Base-by-base conservation (phyloP, 2,888 invertebrate species). In the Meliscaeva auricollis region DNA sequence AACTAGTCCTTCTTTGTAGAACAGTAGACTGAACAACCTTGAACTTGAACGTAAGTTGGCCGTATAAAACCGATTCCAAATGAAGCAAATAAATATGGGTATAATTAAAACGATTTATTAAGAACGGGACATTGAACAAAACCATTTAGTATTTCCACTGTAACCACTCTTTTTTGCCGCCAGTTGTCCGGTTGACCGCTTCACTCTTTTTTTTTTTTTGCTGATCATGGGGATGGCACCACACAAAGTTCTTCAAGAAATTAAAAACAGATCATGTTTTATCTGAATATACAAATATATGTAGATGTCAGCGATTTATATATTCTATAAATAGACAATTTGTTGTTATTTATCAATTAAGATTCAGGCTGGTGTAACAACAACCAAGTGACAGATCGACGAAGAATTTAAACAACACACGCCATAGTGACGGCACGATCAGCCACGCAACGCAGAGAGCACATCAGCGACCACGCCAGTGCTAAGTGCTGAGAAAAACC, bases 311-410 rank as follows among this genome's bases (percentile, higher is more conserved):
- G 26, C 70, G 66, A 72, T 84, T 84, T 75, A 26, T 38, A 44
- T 50, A 26, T 80, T 84, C 80, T 84, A 84, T 80, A 84, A 80
- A 84, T 80, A 84, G 48, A 8, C 66, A 75, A 72, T 66, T 72
- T 84, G 70, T 79, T 84, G 69, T 46, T 75, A 73, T 83, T 78
- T 83, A 84, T 84, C 74, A 84, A 84, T 79, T 80, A 70, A 80
- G 58, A 84, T 84, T 84, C 66, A 66, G 44, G n/a, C 9, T 70
- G 46, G 69, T 80, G 60, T 72, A 75, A 75, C 38, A 35, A 35
- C 54, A 84, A 58, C 32, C 46, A 80, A 84, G 75, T 84, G 80
- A 84, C 84, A 84, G 75, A 84, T 76, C 58, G 80, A 32, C 69
- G 48, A 68, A 54, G 41, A 73, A 73, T 78, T 62, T 70, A 58